Percentiles rank a stretch among this genome's conserved stretches.
Conservation (phyloP, 1,140 invertebrate species). For the Drosophila varians region DNA sequence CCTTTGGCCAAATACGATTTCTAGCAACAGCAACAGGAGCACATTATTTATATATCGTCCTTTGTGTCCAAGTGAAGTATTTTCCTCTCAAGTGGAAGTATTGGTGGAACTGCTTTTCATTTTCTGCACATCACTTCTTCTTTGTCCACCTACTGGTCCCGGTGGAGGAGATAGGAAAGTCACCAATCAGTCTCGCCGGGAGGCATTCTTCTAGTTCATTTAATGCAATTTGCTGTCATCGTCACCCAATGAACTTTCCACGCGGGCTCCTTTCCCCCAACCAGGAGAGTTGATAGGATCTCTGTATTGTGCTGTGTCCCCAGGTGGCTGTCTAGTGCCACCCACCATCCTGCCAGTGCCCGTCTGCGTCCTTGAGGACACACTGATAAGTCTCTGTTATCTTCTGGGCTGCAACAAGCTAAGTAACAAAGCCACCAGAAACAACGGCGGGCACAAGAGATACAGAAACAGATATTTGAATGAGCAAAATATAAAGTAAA, state of each 20-base stretch:
- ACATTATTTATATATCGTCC: background rate
- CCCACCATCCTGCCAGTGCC: background rate
- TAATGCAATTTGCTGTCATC: slow-evolving; percentile 56
- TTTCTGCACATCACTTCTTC: slow-evolving; percentile 10
- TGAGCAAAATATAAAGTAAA: background rate
- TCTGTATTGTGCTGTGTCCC: slow-evolving; percentile 25
- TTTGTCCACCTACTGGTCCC: background rate
- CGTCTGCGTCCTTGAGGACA: background rate
- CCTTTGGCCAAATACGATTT: no score
- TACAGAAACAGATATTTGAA: slow-evolving; percentile 19
- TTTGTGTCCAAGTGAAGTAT: background rate
- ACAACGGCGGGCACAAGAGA: slow-evolving; percentile 8
- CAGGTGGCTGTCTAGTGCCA: slow-evolving; percentile 19
- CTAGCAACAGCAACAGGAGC: no score
- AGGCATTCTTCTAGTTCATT: slow-evolving; percentile 50
- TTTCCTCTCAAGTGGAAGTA: background rate
- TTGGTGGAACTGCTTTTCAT: background rate
- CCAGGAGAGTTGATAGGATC: no score
- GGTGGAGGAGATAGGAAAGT: background rate
- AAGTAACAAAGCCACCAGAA: slow-evolving; percentile 18
- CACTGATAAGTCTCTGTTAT: slow-evolving; percentile 34
- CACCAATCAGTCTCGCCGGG: slow-evolving; percentile 44
- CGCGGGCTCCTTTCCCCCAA: no score
- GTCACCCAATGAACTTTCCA: slow-evolving; percentile 32
- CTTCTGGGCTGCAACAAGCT: slow-evolving; percentile 41